A percentile compares a stretch with the other conserved stretches of the same genome.
Evolutionary conservation across 2,113 vertebrate species (phyloP).

Genomic region (Vulpes ferrilata): DNA sequence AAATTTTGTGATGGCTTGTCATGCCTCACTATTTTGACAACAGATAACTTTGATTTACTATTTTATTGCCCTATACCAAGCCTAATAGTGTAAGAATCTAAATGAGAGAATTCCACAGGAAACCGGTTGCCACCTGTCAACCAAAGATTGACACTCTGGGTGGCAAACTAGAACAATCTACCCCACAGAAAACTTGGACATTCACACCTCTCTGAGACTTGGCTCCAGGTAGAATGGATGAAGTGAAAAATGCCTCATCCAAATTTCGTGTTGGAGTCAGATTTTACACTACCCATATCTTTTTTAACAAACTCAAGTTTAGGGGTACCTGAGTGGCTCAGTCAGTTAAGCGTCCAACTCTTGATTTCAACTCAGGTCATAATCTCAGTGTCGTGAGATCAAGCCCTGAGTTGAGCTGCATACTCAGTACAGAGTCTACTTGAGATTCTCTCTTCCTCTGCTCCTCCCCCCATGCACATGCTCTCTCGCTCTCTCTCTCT

Average conservation of each 20-base stretch:
- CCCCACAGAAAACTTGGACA: not conserved
- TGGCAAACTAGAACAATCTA: not conserved
- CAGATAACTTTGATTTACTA: not conserved
- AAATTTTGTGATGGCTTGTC: not conserved
- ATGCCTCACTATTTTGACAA: not conserved
- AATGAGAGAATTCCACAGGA: slow-evolving; percentile 65
- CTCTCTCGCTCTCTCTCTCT: no score
- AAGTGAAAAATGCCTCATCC: slow-evolving; percentile 68
- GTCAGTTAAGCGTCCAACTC: no score
- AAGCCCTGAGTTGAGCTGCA: no score
- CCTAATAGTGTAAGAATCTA: not conserved
- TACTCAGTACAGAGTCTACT: no score
- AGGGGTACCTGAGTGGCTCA: no score
- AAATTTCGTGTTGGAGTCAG: slow-evolving; percentile 68
- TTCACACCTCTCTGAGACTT: not conserved
- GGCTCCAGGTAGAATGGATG: slow-evolving; percentile 67
- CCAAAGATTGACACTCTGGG: not conserved
- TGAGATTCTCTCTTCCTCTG: no score
- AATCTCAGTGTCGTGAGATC: no score
- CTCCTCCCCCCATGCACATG: no score
- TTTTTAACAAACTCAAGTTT: no score
- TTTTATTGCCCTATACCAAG: no score
- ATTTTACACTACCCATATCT: slow-evolving; percentile 23
- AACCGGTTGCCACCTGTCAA: slow-evolving; percentile 40
- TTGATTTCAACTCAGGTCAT: no score